These are phyloP conservation scores for Channa maculata DNA, from an alignment of 2,113 vertebrate species.

Conservation along the genomic window DNA sequence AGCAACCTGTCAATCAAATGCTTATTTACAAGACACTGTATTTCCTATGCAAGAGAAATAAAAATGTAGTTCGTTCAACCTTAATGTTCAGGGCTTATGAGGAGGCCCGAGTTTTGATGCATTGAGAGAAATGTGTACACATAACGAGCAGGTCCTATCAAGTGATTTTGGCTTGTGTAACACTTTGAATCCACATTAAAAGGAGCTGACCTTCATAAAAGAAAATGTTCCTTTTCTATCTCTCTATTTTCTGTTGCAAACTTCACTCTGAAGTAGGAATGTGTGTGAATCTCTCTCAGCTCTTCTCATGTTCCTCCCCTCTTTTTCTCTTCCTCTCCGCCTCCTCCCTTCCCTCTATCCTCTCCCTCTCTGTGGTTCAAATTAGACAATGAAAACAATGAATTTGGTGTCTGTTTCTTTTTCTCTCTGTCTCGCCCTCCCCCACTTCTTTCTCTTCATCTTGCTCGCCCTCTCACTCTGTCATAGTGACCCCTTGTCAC, in stretches of 20 bases:
- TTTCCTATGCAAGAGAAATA: not conserved
- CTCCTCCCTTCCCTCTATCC: slow-evolving; percentile 41
- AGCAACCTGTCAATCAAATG: not conserved
- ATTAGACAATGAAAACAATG: slow-evolving; percentile 83
- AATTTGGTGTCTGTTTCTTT: slow-evolving; percentile 80
- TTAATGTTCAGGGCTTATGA: too few relatives aligned
- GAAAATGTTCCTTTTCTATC: not conserved
- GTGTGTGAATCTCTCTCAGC: slow-evolving; percentile 58
- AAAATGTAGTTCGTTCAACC: not conserved
- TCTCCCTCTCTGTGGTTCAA: slow-evolving; percentile 66
- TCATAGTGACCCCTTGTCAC: slow-evolving; percentile 59
- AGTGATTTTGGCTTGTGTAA: not conserved
- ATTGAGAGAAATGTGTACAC: too few relatives aligned
- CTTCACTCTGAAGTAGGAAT: slow-evolving; percentile 49
- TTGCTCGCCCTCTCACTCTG: slow-evolving; percentile 44
- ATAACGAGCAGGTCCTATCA: too few relatives aligned
- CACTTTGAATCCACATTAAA: slow-evolving; percentile 3
- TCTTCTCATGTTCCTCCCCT: slow-evolving; percentile 55
- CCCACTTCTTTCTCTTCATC: slow-evolving; percentile 54
- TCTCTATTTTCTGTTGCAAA: slow-evolving; percentile 33
- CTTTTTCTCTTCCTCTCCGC: slow-evolving; percentile 48
- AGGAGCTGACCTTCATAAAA: too few relatives aligned
- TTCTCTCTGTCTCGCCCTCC: slow-evolving; percentile 61
- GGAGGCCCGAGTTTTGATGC: too few relatives aligned
- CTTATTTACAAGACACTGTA: not conserved